Base-by-base conservation (phyloP, 2,888 invertebrate genomes). In the Drosophila austrosaltans region DNA sequence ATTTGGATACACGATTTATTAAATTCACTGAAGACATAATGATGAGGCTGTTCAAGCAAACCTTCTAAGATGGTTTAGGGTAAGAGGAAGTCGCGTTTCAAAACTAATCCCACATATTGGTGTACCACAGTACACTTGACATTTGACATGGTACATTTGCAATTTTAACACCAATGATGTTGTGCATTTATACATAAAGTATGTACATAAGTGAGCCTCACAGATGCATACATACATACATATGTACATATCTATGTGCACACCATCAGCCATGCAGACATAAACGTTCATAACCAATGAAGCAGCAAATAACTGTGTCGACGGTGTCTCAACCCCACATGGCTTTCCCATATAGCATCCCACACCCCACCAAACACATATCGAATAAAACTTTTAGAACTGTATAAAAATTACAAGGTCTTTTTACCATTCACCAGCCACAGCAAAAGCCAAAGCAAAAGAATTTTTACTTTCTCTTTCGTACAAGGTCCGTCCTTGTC, bases 391-490 rank as follows among this genome's bases (percentile, higher is more conserved):
- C 78, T 87, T 87, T 81, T 80, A 82, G 81, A 79, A 74, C 79
- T 77, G 79, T 78, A 77, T 82, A 86, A 82, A 83, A 81, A 87
- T 82, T 81, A 79, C 85, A 87, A 87, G 80, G 81, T 80, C 77
- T 80, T 87, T 48, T 81, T 81, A 67, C 71, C 79, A 81, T 78
- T 87, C 76, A 82, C 72, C 73, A 75, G 74, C 65, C 61, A 70
- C 48, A 68, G 84, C 66, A 69, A 72, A 76, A 76, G 81, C 81
- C 60, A 75, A 75, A 80, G 82, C 77, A 76, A 82, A 87, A 84
- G 79, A 83, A 83, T 89, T 89, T 86, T 72, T 82, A 89, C 90
- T 91, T 91, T 91, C 89, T 76, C 86, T 90, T 91, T 90, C 87
- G 64, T 69, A 60, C 73, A 73, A 70, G 73, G 69, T 73, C 75